These are phyloP conservation scores for Drosophila ficusphila DNA, from an alignment of 1,140 invertebrate genomes.

Conservation along the genomic window DNA sequence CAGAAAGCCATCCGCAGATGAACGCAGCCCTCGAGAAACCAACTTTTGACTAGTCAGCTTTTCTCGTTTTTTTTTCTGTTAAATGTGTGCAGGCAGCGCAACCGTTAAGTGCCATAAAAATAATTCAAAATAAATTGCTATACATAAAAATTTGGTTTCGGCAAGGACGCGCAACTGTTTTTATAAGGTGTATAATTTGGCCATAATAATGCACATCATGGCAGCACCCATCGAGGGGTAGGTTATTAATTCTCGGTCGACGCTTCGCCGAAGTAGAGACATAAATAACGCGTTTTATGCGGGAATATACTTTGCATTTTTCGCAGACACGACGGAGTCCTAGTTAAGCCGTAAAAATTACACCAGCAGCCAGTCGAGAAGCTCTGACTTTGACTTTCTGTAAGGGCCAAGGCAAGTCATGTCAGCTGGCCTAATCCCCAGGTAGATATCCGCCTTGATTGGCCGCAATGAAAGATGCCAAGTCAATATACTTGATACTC, in stretches of 20 bases:
- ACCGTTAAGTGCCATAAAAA: slow-evolving; percentile 83
- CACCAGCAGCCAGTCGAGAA: slow-evolving; percentile 63
- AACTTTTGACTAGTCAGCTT: slow-evolving; percentile 45
- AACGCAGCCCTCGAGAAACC: slow-evolving; percentile 17
- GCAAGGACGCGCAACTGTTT: slow-evolving; percentile 63
- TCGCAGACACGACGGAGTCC: slow-evolving; percentile 51
- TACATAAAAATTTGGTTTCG: slow-evolving; percentile 76
- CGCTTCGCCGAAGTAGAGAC: slow-evolving; percentile 43
- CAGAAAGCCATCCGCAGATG: not conserved
- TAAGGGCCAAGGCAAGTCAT: slow-evolving; percentile 52
- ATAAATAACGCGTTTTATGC: slow-evolving; percentile 73
- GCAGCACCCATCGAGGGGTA: slow-evolving; percentile 42
- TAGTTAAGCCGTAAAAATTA: slow-evolving; percentile 78
- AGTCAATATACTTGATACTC: slow-evolving; percentile 67
- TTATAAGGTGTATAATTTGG: slow-evolving; percentile 82
- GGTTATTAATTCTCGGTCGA: slow-evolving; percentile 71
- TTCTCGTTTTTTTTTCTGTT: not conserved
- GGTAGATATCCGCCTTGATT: slow-evolving; percentile 57
- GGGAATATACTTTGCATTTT: slow-evolving; percentile 75
- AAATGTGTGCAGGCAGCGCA: slow-evolving; percentile 33
- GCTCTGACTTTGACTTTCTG: slow-evolving; percentile 12
- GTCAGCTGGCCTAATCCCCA: slow-evolving; percentile 74
- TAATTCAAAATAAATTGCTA: slow-evolving; percentile 84
- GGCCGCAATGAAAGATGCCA: slow-evolving; percentile 51
- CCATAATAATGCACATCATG: slow-evolving; percentile 83